Evolutionary conservation across 2,888 invertebrate species (phyloP).

Genomic region (Caenorhabditis zanzibari): DNA sequence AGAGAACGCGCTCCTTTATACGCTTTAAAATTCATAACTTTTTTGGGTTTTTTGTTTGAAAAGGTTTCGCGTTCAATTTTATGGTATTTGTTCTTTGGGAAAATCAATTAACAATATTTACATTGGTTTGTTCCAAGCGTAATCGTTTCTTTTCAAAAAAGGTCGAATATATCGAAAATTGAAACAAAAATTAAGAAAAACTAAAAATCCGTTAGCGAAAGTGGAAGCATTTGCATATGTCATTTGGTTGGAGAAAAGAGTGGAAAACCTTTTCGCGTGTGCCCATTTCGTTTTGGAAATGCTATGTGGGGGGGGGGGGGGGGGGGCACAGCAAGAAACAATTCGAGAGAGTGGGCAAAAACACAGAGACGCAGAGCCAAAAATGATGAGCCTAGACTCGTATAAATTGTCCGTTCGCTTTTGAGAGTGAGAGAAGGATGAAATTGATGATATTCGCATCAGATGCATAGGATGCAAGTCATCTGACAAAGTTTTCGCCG

Average conservation of each 20-base stretch:
- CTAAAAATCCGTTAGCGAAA: slow-evolving; percentile 1
- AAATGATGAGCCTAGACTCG: slow-evolving; percentile 38
- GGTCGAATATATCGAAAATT: too few relatives aligned
- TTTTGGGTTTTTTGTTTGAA: not conserved
- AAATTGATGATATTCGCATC: slow-evolving; percentile 20
- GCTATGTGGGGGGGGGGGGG: slow-evolving; percentile 12
- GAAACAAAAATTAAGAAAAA: not conserved
- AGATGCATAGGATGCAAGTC: not conserved
- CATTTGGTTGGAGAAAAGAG: slow-evolving; percentile 23
- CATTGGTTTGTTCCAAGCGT: too few relatives aligned
- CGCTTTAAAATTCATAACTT: slow-evolving; percentile 26
- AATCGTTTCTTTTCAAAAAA: too few relatives aligned
- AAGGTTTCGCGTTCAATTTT: not conserved
- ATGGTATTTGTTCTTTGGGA: too few relatives aligned
- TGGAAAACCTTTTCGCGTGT: slow-evolving; percentile 35
- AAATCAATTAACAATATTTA: too few relatives aligned
- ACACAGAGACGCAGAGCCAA: slow-evolving; percentile 25
- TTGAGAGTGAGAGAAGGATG: not conserved
- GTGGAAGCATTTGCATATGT: slow-evolving; percentile 50
- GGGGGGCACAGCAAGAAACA: not conserved
- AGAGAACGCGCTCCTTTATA: not conserved
- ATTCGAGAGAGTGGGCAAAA: slow-evolving; percentile 10
- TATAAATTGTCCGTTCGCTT: slow-evolving; percentile 45
- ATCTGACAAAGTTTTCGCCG: slow-evolving; percentile 1
- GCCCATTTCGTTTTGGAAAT: slow-evolving; percentile 37